Conservation (phyloP, 2,113 vertebrate genomes). For the Saimiri boliviensis region DNA sequence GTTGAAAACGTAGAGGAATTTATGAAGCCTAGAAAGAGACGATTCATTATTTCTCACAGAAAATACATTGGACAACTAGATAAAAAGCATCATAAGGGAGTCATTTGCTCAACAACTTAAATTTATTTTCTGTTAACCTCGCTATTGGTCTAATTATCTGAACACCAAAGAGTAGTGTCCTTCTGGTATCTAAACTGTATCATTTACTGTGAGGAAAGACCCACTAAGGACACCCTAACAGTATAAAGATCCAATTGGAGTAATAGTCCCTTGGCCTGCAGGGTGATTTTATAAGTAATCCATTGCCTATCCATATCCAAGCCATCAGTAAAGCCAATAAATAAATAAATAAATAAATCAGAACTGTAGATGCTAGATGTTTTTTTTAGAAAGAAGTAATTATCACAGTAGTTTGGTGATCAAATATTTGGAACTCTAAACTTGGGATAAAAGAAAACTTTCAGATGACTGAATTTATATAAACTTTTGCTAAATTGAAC, state of each 20-base stretch:
- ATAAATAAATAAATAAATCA: neutral
- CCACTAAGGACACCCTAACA: neutral
- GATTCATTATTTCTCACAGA: neutral
- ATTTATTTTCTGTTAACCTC: conserved; percentile 22
- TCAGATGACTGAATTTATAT: neutral
- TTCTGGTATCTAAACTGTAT: neutral
- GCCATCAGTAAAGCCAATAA: neutral
- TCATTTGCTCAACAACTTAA: neutral
- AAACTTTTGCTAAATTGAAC: neutral
- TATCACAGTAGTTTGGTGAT: neutral
- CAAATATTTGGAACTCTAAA: neutral
- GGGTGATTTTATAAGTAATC: neutral
- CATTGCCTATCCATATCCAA: neutral
- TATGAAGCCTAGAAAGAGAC: conserved; percentile 18
- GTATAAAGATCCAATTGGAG: neutral
- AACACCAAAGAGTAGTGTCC: neutral
- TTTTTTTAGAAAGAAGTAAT: neutral
- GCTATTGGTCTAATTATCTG: conserved; percentile 49
- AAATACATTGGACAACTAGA: neutral
- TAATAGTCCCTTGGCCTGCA: neutral
- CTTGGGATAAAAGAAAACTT: neutral
- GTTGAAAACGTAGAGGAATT: neutral
- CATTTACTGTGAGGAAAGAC: neutral
- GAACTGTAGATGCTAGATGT: neutral
- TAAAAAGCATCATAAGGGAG: neutral